These are phyloP conservation scores for Dinoponera quadriceps DNA, from an alignment of 1,140 invertebrate genomes.

Conservation along the genomic window DNA sequence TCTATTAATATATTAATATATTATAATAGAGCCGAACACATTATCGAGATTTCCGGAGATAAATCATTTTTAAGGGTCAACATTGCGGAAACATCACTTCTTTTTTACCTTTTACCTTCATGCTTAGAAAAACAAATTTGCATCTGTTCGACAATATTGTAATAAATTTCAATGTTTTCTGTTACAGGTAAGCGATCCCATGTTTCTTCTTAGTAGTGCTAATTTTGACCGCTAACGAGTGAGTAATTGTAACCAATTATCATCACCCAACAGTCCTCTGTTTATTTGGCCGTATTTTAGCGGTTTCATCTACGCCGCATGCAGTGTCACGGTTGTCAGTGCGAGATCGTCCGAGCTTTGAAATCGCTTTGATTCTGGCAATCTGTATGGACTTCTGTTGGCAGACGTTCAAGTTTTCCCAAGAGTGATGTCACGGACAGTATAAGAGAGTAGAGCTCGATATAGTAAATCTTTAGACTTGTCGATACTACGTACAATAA, in stretches of 20 bases:
- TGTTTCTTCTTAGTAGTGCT: background rate
- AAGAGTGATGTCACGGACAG: conserved; percentile 15
- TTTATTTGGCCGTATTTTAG: background rate
- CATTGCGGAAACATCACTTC: background rate
- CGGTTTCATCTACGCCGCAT: background rate
- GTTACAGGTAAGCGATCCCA: conserved; percentile 30
- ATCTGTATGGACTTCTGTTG: conserved; percentile 19
- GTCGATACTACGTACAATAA: background rate
- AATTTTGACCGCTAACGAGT: background rate
- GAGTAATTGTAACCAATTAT: background rate
- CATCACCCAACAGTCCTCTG: background rate
- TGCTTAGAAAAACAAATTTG: background rate
- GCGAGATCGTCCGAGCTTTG: background rate
- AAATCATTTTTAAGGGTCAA: background rate
- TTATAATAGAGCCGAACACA: too few relatives aligned
- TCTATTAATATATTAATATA: conserved; percentile 33
- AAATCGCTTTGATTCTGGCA: conserved; percentile 24
- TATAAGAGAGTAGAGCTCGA: background rate
- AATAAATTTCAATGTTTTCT: conserved; percentile 35
- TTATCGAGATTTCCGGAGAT: background rate
- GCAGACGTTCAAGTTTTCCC: conserved; percentile 32
- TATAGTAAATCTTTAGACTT: conserved; percentile 1
- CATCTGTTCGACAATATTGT: background rate
- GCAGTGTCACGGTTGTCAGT: background rate
- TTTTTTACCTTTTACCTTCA: background rate